These are phyloP conservation scores for Zaprionus ornatus DNA, from an alignment of 1,140 invertebrate species.

Conservation along the genomic window DNA sequence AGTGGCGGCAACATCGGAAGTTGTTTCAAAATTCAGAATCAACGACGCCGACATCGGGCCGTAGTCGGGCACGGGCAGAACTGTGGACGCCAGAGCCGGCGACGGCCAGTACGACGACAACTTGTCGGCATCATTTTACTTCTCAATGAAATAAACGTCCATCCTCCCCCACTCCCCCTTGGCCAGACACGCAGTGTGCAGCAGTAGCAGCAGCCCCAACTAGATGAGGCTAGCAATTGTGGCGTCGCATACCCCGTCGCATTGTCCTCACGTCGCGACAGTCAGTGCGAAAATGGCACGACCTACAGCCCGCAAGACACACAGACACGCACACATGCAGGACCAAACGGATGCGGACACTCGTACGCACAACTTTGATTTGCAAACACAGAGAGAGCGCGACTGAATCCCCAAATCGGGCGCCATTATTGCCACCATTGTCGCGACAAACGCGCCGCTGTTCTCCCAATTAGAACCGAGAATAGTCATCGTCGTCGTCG, in stretches of 20 bases:
- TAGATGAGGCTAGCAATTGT: slow-evolving; percentile 66
- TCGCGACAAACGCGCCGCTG: slow-evolving; percentile 73
- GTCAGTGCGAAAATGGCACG: slow-evolving; percentile 57
- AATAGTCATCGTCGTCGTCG: slow-evolving; percentile 57
- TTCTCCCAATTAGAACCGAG: slow-evolving; percentile 66
- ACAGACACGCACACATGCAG: slow-evolving; percentile 31
- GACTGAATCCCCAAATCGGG: slow-evolving; percentile 45
- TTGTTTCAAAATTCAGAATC: slow-evolving; percentile 66
- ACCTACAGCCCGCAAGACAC: slow-evolving; percentile 44
- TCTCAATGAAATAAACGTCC: slow-evolving; percentile 46
- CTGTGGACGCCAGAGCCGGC: slow-evolving; percentile 30
- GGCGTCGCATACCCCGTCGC: slow-evolving; percentile 63
- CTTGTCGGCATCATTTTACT: slow-evolving; percentile 69
- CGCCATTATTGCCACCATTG: slow-evolving; percentile 72
- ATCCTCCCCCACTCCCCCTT: neutral
- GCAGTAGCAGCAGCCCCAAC: slow-evolving; percentile 25
- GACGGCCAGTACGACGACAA: slow-evolving; percentile 72
- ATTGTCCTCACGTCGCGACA: slow-evolving; percentile 53
- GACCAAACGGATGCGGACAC: slow-evolving; percentile 54
- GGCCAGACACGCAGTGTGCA: slow-evolving; percentile 11
- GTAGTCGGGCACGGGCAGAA: slow-evolving; percentile 8
- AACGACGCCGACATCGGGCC: slow-evolving; percentile 49
- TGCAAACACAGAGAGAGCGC: slow-evolving; percentile 52
- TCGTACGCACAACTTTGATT: slow-evolving; percentile 69
- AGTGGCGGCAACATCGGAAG: slow-evolving; percentile 70